A percentile compares a stretch with the other conserved stretches of the same genome.
phyloP scores from a whole-genome alignment of 2,797 vertebrate species.

The Lacerta agilis region DNA sequence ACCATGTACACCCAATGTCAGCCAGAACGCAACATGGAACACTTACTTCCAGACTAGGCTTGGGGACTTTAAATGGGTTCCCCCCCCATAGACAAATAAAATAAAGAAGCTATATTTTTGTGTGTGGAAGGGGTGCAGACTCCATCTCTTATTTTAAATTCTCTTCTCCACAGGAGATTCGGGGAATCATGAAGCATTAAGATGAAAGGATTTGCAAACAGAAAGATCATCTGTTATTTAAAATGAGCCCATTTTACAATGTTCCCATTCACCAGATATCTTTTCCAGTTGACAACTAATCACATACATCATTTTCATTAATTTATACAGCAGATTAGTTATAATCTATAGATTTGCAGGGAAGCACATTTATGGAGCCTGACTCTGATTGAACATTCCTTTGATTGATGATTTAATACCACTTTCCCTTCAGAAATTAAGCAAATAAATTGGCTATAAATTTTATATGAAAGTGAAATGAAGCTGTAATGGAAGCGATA shows the following conservation, averaged over 20 bases:
- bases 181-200: not conserved
- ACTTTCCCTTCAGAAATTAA: constrained; percentile 46
- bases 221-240: not conserved
- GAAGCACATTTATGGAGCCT: constrained; percentile 14
- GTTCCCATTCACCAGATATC: not conserved
- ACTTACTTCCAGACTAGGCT: not conserved
- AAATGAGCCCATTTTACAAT: not conserved
- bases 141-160: not conserved
- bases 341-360: constrained; percentile 47
- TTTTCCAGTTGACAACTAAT: constrained; percentile 1
- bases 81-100: not conserved
- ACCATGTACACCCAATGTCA: not conserved
- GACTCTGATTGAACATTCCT: constrained; percentile 28
- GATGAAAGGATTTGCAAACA: not conserved
- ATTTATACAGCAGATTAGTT: constrained; percentile 14
- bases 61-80: not conserved
- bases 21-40: too few species aligned
- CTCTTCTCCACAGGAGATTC: not conserved
- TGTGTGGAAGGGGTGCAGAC: not conserved
- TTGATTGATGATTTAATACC: constrained; percentile 20
- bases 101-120: fast-evolving
- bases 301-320: constrained; percentile 16
- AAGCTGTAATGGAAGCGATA: not conserved
- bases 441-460: constrained; percentile 30
- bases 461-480: constrained; percentile 20